These are phyloP conservation scores for Cettia cetti DNA, from an alignment of 2,113 vertebrate genomes.

Conservation along the genomic window DNA sequence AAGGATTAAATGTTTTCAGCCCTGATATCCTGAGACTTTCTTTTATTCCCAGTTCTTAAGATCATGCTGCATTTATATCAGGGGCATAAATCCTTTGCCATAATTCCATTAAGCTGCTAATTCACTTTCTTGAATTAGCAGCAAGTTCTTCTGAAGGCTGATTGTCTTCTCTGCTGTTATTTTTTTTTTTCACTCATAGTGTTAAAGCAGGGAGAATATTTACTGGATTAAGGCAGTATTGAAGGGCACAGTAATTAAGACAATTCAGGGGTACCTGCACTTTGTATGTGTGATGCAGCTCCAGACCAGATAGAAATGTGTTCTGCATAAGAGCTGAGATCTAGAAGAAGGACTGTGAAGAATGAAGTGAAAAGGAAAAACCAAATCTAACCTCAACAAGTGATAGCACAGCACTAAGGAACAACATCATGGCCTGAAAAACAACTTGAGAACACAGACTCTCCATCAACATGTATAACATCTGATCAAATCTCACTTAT, in stretches of 20 bases:
- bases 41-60: neutral
- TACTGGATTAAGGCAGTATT: neutral
- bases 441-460: neutral
- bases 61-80: neutral
- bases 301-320: neutral
- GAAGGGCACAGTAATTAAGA: neutral
- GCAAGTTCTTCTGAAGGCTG: neutral
- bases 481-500: neutral
- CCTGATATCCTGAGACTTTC: neutral
- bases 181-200: neutral
- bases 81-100: neutral
- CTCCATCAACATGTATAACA: neutral
- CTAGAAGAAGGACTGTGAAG: neutral
- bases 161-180: neutral
- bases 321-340: neutral
- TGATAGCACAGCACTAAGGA: neutral
- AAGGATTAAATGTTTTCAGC: neutral
- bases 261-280: neutral
- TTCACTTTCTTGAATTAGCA: neutral
- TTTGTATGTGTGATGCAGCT: neutral
- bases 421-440: neutral
- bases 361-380: neutral
- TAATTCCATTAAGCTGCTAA: neutral
- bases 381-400: neutral
- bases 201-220: neutral